phyloP scores from a whole-genome alignment of 37 sponge, comb jelly and placozoan genomes.

The Spongilla lacustris region DNA sequence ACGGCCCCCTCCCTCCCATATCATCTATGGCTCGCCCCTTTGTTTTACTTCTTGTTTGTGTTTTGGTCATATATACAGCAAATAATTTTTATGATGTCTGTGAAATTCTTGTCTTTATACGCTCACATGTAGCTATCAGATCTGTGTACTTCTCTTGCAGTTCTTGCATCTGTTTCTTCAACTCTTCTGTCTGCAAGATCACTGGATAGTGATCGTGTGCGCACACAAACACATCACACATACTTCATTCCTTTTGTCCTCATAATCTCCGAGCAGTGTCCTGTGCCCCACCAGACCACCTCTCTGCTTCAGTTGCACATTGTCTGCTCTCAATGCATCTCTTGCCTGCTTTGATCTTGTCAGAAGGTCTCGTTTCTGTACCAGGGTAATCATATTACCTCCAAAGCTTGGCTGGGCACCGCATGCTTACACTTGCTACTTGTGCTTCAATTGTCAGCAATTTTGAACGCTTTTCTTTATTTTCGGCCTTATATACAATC shows the following conservation, averaged over 20 bases:
- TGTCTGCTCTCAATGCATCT: constrained; percentile 88
- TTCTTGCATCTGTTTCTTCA: constrained; percentile 32
- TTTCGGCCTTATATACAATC: constrained; percentile 67
- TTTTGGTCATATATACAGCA: too few species aligned
- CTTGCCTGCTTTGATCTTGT: constrained; percentile 91
- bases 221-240: background rate
- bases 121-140: constrained; percentile 49
- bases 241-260: constrained; percentile 80
- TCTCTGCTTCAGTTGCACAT: constrained; percentile 70
- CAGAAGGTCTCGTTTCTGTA: constrained; percentile 87
- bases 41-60: too few species aligned
- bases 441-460: constrained; percentile 61
- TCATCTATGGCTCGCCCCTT: too few species aligned
- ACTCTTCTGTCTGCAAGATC: constrained; percentile 23
- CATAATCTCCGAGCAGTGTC: constrained; percentile 90
- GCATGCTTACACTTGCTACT: constrained; percentile 56
- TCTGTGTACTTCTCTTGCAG: constrained; percentile 68
- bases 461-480: constrained; percentile 31
- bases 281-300: constrained; percentile 93
- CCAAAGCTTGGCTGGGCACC: background rate
- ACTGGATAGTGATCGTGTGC: too few species aligned
- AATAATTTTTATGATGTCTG: constrained; percentile 8
- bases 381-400: background rate
- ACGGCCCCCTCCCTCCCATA: too few species aligned
- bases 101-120: constrained; percentile 66